Percentiles rank a stretch among this genome's conserved stretches.
Conservation (phyloP, 1,140 invertebrate species). For the Phortica variegata region DNA sequence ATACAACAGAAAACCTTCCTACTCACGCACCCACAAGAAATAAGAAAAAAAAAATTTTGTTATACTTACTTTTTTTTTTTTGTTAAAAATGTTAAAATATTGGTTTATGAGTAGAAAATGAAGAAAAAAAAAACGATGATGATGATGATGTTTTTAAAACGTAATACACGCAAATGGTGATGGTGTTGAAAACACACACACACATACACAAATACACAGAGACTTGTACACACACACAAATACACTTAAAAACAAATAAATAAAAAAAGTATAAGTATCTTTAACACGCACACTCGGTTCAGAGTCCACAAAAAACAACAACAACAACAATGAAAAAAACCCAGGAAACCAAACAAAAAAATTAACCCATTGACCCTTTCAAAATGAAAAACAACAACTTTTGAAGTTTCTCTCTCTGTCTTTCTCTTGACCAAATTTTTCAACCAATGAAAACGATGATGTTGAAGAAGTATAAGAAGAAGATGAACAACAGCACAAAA, state of each 20-base stretch:
- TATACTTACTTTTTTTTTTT: too few relatives aligned
- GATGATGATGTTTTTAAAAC: slow-evolving; percentile 9
- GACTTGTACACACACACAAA: slow-evolving; percentile 11
- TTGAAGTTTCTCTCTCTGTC: slow-evolving; percentile 11
- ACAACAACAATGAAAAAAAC: too few relatives aligned
- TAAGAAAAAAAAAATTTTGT: slow-evolving; percentile 8
- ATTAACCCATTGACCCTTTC: too few relatives aligned
- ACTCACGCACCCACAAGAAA: too few relatives aligned
- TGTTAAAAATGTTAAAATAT: neutral
- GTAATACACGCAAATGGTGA: slow-evolving; percentile 33
- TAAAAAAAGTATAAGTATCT: too few relatives aligned
- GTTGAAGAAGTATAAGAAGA: slow-evolving; percentile 31
- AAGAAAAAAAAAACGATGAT: slow-evolving; percentile 15
- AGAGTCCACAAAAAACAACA: too few relatives aligned
- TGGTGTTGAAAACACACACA: slow-evolving; percentile 41
- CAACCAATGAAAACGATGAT: slow-evolving; percentile 31
- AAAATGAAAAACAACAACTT: too few relatives aligned
- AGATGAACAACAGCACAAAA: slow-evolving; percentile 19
- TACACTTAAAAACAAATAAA: slow-evolving; percentile 2
- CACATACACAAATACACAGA: slow-evolving; percentile 17
- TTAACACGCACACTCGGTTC: slow-evolving; percentile 5
- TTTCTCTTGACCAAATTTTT: slow-evolving; percentile 5
- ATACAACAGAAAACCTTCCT: neutral
- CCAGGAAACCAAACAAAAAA: too few relatives aligned
- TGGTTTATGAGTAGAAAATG: slow-evolving; percentile 3